Percentiles rank a stretch among this genome's conserved stretches.
These are phyloP conservation scores for Metacarcinus magister DNA, from an alignment of 2,888 invertebrate species.

Conservation along the genomic window DNA sequence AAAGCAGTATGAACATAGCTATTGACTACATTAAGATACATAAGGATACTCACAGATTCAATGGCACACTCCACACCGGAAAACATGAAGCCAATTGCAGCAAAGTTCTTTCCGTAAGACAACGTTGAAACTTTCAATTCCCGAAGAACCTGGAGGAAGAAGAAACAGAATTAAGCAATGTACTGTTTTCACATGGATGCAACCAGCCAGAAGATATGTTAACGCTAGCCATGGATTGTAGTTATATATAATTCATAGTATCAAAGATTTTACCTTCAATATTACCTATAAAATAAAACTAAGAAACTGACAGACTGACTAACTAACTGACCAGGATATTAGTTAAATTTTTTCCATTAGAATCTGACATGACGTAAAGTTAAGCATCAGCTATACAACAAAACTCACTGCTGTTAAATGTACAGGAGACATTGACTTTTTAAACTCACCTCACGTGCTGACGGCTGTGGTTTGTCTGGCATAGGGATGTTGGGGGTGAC, in stretches of 20 bases:
- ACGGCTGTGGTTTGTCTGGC: conserved; percentile 89
- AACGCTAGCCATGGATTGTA: neutral
- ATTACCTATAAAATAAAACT: neutral
- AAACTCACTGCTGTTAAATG: neutral
- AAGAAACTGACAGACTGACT: neutral
- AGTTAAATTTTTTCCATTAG: neutral
- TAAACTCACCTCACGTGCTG: conserved; percentile 88
- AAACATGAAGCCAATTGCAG: conserved; percentile 96
- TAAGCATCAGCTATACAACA: neutral
- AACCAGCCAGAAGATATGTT: neutral
- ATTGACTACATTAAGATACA: neutral
- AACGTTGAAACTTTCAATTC: conserved; percentile 97
- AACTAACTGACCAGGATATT: no score
- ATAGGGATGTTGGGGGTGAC: conserved; percentile 94
- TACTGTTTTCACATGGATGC: neutral
- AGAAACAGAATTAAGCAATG: neutral
- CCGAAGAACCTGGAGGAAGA: conserved; percentile 89
- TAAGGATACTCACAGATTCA: conserved; percentile 90
- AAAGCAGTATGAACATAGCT: no score
- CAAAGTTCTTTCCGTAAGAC: conserved; percentile 99
- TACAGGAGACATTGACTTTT: neutral
- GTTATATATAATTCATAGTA: neutral
- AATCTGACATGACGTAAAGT: neutral
- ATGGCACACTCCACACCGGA: conserved; percentile 97
- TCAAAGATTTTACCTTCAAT: neutral